Base-by-base conservation (phyloP, 1,140 invertebrate genomes). In the Potamilus streckersoni region DNA sequence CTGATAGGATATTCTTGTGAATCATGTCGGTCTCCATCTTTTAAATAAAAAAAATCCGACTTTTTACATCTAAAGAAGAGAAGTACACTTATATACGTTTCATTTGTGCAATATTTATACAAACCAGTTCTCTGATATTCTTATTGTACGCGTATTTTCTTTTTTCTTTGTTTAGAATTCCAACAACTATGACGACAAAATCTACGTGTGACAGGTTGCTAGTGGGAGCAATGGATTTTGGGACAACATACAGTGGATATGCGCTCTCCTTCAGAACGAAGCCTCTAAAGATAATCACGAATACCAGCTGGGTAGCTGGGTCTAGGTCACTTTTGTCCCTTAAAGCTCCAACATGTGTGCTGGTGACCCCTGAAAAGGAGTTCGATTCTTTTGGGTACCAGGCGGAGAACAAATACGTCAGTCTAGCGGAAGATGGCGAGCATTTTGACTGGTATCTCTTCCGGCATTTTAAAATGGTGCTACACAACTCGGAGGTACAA, bases 161-260 rank as follows among this genome's bases (percentile, higher is more conserved):
- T 49, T 49, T 49, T 49, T 11, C 11, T 49, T 49, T 49, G 4
- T 0, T 11, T 11, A 49, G 38, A 49, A 49, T 49, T 49, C 38
- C 38, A 49, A 49, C 11, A 8, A 49, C 3, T 8, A 49, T 49
- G 38, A 49, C 38, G 5, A 49, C 38, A 49, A 49, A 49, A 49
- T 49, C 38, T 8, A 8, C 11, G 38, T 49, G 38, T 11, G 38
- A 49, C 38, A 69, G 31, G 15, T 19, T 76, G 58, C 17, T 92
- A 0, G 91, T 93, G 1, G 91, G 92, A 6, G 92, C 92, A 6
- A 92, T 93, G 59, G 92, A 93, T 82, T 91, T 93, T 79, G 92
- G 92, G 5, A 93, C 92, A 0, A 92, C 92, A 3, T 93, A 91
- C 82, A 92, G 90, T 62, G 92, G 92, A 1, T 93, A 93, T 82